Evolutionary conservation across 2,888 invertebrate species (phyloP).

Genomic region (Lordiphosa fenestrarum): DNA sequence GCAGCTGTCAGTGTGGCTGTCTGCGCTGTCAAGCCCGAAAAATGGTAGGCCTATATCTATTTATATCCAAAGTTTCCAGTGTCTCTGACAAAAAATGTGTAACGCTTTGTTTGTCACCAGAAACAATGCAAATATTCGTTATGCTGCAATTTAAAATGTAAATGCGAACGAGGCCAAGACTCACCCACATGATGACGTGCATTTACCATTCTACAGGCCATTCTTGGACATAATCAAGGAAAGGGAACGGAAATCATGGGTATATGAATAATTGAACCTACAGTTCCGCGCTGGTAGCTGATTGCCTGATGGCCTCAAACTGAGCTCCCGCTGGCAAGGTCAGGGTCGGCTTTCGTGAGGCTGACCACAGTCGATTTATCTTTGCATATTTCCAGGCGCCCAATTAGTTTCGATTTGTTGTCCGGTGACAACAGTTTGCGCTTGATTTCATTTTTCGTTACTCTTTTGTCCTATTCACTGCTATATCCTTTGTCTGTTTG

Average conservation of each 20-base stretch:
- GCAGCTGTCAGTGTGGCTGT: conserved; percentile 34
- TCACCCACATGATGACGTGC: conserved; percentile 41
- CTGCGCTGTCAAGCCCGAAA: conserved; percentile 43
- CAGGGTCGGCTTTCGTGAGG: conserved; percentile 25
- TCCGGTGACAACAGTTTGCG: conserved; percentile 48
- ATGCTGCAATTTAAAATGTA: conserved; percentile 74
- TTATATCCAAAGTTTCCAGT: conserved; percentile 15
- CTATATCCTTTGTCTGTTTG: conserved; percentile 31
- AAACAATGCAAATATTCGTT: conserved; percentile 61
- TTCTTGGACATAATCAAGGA: conserved; percentile 43
- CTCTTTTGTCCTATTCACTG: conserved; percentile 28
- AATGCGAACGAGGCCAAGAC: conserved; percentile 59
- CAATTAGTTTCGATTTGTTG: conserved; percentile 62
- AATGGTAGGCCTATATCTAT: conserved; percentile 46
- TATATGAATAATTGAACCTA: conserved; percentile 71
- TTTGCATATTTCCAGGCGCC: conserved; percentile 64
- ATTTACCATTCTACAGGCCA: conserved; percentile 6
- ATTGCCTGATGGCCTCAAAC: conserved; percentile 45
- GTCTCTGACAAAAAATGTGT: conserved; percentile 32
- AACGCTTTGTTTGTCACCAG: conserved; percentile 52
- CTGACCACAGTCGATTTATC: conserved; percentile 62
- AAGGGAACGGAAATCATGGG: conserved; percentile 18
- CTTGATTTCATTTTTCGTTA: conserved; percentile 54
- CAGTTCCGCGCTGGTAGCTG: conserved; percentile 62
- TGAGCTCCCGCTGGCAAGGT: conserved; percentile 34